phyloP scores from a whole-genome alignment of 2,797 vertebrate species.

The Carapus acus region DNA sequence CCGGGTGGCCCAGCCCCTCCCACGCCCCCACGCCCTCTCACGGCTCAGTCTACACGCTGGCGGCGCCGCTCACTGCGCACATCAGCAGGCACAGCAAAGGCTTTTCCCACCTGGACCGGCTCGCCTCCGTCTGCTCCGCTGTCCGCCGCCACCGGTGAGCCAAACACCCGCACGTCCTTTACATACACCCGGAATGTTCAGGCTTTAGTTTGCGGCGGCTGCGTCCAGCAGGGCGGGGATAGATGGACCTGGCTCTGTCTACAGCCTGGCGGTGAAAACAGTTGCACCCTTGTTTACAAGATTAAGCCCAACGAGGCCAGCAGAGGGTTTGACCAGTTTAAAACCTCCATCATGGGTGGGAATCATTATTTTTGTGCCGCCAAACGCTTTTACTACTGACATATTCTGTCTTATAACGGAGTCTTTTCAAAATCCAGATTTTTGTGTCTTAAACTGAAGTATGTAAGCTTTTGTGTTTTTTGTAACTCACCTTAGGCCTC shows the following conservation, averaged over 20 bases:
- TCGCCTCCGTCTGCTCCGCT: conserved; percentile 38
- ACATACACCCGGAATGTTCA: background rate
- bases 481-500: too few species aligned
- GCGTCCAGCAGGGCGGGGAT: conserved; percentile 6
- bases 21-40: conserved; percentile 45
- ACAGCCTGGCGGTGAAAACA: conserved; percentile 41
- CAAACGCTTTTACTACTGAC: accelerated
- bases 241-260: conserved; percentile 36
- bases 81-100: conserved; percentile 41
- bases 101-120: conserved; percentile 48
- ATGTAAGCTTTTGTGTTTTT: too few species aligned
- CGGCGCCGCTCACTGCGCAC: conserved; percentile 19
- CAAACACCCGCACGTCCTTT: background rate
- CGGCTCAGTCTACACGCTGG: conserved; percentile 22
- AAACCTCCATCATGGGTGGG: background rate
- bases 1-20: too few species aligned
- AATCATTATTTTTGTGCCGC: background rate
- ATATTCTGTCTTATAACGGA: too few species aligned
- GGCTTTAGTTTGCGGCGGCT: background rate
- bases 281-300: conserved; percentile 13
- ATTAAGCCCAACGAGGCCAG: background rate
- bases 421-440: too few species aligned
- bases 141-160: conserved; percentile 45
- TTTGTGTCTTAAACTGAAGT: too few species aligned
- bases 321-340: background rate